Evolutionary conservation across 1,140 invertebrate genomes (phyloP), one percentile per base, ranked within the genome.

Genomic region (Holcopasites calliopsidis): DNA sequence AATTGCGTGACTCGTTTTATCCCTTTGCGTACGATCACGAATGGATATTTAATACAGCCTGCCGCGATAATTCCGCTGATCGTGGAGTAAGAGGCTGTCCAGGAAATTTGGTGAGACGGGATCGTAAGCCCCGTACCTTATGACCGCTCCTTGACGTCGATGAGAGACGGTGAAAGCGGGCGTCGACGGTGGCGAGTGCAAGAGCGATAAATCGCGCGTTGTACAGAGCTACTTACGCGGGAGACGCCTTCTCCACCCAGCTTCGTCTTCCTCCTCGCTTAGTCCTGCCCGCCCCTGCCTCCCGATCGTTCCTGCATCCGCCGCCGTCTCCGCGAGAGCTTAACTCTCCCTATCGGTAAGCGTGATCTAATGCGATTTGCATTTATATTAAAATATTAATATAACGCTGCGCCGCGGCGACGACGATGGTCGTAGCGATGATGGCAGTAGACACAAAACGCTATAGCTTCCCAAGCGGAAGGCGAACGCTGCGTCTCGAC

Each of bases 361-460:
- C 83, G 85, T 81, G 82, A 88, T 87, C 87, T 88, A 86, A 88
- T 84, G 83, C 85, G 82, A 88, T 88, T 88, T 88, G 87, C 86
- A 88, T 88, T 87, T 88, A 88, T 88, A 88, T 88, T 88, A 88
- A 88, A 88, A 87, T 88, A 88, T 88, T 88, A 88, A 88, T 88
- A 87, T 86, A 83, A 80, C 84, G 82, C 47, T 23, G 31, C 57
- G 76, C 57, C 31, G 26, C 70, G n/a, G 16, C 38, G 28, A 21
- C 40, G 74, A n/a, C 3, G 49, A 35, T 26, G 33, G 16, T n/a
- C 33, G 33, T 35, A 69, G 18, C 64, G 55, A 54, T 69, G 78
- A 86, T 78, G 82, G 79, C 82, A 82, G 23, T 13, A n/a, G n/a
- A n/a, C n/a, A n/a, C n/a, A n/a, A n/a, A n/a, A n/a, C n/a, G n/a